Evolutionary conservation across 2,113 vertebrate genomes (phyloP), one percentile per base, ranked within the genome.

Genomic region (Antigone vipio): DNA sequence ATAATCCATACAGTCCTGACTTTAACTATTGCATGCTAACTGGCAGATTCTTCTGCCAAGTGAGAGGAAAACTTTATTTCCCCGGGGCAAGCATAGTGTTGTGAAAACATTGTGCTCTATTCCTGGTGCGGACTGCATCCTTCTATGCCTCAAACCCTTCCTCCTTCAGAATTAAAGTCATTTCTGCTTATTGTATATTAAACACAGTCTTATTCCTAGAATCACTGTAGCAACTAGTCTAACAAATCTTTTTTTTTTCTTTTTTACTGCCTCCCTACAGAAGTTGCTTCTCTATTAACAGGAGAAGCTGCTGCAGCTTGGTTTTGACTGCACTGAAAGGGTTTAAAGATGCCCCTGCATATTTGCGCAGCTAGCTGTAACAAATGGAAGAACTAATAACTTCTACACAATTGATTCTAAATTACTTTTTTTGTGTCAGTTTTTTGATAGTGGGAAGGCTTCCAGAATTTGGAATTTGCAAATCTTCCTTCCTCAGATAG

Each of bases 381-480:
- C 15, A 68, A 42, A 45, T 27, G 6, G 56, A 75, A 52, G 11
- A 62, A 44, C 16, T 29, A 30, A 5, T 67, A 52, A 50, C 9
- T 44, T 72, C 40, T 75, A 32, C n/a, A 10, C 9, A 30, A 13
- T 40, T 50, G 44, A 32, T 58, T 67, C 29, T 75, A 45, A 66
- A 68, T 42, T 7, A 5, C 0, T 3, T 0, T 29, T 52, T 86
- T 47, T 13, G 23, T 56, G 8, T n/a, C 27, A 47, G 6, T 81
- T 81, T 77, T 7, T 23, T 77, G 18, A 26, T 42, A 49, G 13
- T 29, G 29, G 34, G 16, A 76, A 59, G 22, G 20, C 14, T 72
- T 94, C 44, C 22, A 42, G 42, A 67, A 80, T 58, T 26, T 72
- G 30, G 7, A 88, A 76, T 55, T 53, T 35, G 19, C 44, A 23